phyloP scores from a whole-genome alignment of 1,140 invertebrate genomes.

The Drosophila ambigua region DNA sequence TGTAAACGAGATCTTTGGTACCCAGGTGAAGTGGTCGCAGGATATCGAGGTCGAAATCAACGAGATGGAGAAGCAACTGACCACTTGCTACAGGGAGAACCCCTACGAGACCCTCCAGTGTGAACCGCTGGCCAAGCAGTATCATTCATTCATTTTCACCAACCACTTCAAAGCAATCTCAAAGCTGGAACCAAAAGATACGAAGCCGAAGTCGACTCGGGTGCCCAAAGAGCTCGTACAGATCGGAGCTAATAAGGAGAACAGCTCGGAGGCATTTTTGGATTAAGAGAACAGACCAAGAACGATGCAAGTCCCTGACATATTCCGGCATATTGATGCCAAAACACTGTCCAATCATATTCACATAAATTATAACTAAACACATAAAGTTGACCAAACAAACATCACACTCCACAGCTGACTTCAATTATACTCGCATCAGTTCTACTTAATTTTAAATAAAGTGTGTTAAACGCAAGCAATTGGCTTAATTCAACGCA shows the following conservation, averaged over 20 bases:
- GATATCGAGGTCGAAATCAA: constrained; percentile 44
- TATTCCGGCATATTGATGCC: too few relatives aligned
- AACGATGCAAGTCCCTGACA: too few relatives aligned
- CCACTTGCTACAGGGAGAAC: constrained; percentile 50
- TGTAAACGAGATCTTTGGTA: constrained; percentile 51
- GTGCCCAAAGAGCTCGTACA: too few relatives aligned
- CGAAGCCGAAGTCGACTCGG: too few relatives aligned
- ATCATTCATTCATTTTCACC: constrained; percentile 53
- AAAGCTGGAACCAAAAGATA: background rate
- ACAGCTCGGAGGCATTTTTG: too few relatives aligned
- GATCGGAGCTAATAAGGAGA: too few relatives aligned
- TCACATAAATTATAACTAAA: too few relatives aligned
- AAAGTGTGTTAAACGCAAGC: background rate
- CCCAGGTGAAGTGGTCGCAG: constrained; percentile 49
- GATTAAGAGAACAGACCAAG: too few relatives aligned
- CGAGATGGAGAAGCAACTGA: constrained; percentile 43
- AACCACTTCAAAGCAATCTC: constrained; percentile 44
- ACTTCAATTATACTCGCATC: background rate
- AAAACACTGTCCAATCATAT: too few relatives aligned
- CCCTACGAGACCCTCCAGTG: constrained; percentile 53
- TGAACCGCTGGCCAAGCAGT: constrained; percentile 53
- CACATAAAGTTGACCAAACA: too few relatives aligned
- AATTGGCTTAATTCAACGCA: constrained; percentile 16
- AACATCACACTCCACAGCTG: background rate
- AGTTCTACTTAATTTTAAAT: background rate